These are phyloP conservation scores for Coccyzus lansbergi DNA, from an alignment of 2,797 vertebrate species.

Conservation along the genomic window DNA sequence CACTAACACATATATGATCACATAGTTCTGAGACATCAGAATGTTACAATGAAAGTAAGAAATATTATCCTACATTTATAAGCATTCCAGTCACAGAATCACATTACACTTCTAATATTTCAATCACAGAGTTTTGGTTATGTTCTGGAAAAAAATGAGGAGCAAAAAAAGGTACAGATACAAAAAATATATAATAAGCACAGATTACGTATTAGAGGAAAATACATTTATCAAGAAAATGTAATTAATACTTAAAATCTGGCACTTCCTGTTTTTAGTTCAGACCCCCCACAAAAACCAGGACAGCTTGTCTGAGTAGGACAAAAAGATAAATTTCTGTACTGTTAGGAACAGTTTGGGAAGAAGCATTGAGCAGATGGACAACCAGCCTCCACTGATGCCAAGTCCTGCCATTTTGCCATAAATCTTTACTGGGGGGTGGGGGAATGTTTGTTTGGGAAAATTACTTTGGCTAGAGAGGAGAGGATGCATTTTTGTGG, in stretches of 20 bases:
- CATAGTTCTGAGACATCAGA: neutral
- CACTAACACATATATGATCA: neutral
- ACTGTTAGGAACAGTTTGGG: conserved; percentile 48
- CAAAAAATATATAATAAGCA: neutral
- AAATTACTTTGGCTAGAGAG: neutral
- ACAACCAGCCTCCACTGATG: conserved; percentile 36
- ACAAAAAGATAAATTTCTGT: conserved; percentile 42
- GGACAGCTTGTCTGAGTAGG: conserved; percentile 61
- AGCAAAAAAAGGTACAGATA: neutral
- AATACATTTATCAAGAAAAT: conserved; percentile 28
- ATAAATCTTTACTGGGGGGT: neutral
- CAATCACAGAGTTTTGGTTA: neutral
- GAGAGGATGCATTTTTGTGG: neutral
- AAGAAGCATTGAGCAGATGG: conserved; percentile 71
- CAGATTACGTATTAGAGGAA: neutral
- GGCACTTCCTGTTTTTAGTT: conserved; percentile 46
- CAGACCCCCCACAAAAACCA: neutral
- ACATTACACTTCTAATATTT: neutral
- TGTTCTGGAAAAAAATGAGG: neutral
- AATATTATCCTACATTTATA: neutral
- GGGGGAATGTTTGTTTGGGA: neutral
- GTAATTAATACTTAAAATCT: conserved; percentile 39
- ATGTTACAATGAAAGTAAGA: neutral
- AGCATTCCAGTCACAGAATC: neutral
- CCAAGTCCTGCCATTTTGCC: conserved; percentile 51